phyloP scores from a whole-genome alignment of 2,113 vertebrate genomes.

The Oncorhynchus kisutch region DNA sequence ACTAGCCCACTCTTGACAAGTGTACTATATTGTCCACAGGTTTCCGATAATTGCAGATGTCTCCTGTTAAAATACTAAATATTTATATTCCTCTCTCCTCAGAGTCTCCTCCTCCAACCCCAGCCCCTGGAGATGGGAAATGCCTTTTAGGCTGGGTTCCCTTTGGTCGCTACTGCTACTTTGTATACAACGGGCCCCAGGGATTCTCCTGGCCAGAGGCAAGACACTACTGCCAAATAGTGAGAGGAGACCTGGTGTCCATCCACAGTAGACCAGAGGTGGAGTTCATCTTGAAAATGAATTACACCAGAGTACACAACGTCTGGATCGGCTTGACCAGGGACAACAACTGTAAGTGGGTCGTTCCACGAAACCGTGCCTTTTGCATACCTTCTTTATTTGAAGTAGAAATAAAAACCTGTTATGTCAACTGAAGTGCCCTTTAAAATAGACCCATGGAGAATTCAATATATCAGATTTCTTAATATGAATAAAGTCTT shows the following conservation, averaged over 20 bases:
- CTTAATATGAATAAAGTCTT: too few relatives aligned
- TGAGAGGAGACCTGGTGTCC: conserved; percentile 57
- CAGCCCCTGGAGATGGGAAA: conserved; percentile 61
- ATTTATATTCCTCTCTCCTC: conserved; percentile 1
- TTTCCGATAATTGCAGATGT: background rate
- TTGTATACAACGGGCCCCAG: conserved; percentile 39
- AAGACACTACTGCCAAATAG: conserved; percentile 53
- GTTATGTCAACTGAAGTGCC: too few relatives aligned
- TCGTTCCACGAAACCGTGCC: too few relatives aligned
- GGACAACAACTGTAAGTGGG: conserved; percentile 66
- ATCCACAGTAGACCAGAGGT: conserved; percentile 72
- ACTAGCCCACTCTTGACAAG: background rate
- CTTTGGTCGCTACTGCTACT: conserved; percentile 70
- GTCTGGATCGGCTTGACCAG: conserved; percentile 76
- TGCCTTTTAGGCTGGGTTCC: conserved; percentile 42
- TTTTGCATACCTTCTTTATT: too few relatives aligned
- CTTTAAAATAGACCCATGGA: too few relatives aligned
- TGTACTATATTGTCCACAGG: background rate
- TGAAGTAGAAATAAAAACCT: too few relatives aligned
- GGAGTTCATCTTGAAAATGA: conserved; percentile 68
- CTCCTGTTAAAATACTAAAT: too few relatives aligned
- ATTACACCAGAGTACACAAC: conserved; percentile 65
- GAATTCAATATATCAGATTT: too few relatives aligned
- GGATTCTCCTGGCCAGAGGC: conserved; percentile 72
- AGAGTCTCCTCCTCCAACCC: conserved; percentile 69